Evolutionary conservation across 2,113 vertebrate genomes (phyloP).

Genomic region (Romanogobio albipinnatus): DNA sequence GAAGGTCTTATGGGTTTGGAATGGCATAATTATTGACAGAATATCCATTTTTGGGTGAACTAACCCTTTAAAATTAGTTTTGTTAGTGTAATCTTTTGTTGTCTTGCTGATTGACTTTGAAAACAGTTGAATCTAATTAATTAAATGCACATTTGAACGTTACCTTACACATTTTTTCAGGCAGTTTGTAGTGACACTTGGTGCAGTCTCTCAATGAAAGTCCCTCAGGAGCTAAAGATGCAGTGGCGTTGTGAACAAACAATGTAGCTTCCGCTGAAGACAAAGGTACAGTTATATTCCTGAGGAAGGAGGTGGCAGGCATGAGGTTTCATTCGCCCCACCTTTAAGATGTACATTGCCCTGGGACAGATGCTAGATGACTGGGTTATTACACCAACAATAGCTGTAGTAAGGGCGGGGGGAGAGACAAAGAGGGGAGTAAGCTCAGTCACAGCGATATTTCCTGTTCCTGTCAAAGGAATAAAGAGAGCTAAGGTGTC

Average conservation of each 20-base stretch:
- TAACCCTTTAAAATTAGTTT: not conserved
- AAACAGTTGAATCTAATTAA: not conserved
- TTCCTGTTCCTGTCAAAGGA: constrained; percentile 73
- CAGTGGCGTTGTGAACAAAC: constrained; percentile 31
- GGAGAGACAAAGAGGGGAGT: constrained; percentile 45
- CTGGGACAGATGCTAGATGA: constrained; percentile 39
- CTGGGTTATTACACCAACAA: constrained; percentile 52
- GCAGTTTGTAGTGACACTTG: not conserved
- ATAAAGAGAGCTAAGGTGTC: constrained; percentile 60
- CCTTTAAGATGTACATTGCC: constrained; percentile 46
- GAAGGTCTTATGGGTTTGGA: too few relatives aligned
- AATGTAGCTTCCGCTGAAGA: constrained; percentile 53
- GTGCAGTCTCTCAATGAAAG: not conserved
- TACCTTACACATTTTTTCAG: not conserved
- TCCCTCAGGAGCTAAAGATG: constrained; percentile 13
- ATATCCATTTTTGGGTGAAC: too few relatives aligned
- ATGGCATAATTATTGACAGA: too few relatives aligned
- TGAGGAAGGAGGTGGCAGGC: constrained; percentile 26
- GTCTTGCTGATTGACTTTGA: not conserved
- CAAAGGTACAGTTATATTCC: constrained; percentile 52
- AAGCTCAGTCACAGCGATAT: constrained; percentile 58
- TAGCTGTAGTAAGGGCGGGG: constrained; percentile 56
- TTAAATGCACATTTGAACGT: not conserved
- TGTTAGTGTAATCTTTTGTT: not conserved
- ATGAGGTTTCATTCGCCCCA: constrained; percentile 44